A percentile compares a stretch with the other conserved stretches of the same genome.
Evolutionary conservation across 2,888 invertebrate species (phyloP).

Genomic region (Frankliniella fusca): DNA sequence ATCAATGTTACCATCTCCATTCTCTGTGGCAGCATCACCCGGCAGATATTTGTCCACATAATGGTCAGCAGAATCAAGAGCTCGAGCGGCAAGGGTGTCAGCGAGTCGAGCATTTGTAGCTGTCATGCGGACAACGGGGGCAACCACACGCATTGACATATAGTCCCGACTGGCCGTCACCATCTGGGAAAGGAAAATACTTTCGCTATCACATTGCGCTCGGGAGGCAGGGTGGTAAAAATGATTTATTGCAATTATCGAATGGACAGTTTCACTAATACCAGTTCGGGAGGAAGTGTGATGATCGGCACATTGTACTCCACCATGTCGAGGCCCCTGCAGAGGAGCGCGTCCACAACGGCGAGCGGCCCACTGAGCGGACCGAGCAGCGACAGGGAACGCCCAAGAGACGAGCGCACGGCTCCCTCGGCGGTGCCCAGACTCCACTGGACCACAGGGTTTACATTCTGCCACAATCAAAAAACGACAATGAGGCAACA

Average conservation of each 20-base stretch:
- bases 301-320: constrained; percentile 79
- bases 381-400: constrained; percentile 68
- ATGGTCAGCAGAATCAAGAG: constrained; percentile 70
- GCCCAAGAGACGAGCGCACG: constrained; percentile 64
- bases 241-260: background rate
- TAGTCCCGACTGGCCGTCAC: background rate
- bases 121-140: background rate
- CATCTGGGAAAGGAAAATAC: constrained; percentile 47
- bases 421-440: constrained; percentile 71
- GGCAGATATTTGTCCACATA: constrained; percentile 79
- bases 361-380: constrained; percentile 68
- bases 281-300: constrained; percentile 78
- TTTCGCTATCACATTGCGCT: constrained; percentile 64
- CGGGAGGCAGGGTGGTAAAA: too few relatives aligned
- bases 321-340: constrained; percentile 78
- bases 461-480: constrained; percentile 55
- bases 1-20: background rate
- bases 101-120: background rate
- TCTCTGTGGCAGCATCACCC: constrained; percentile 50
- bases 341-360: constrained; percentile 70
- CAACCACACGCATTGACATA: constrained; percentile 7
- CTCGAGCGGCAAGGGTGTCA: constrained; percentile 48
- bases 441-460: constrained; percentile 70
- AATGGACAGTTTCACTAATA: constrained; percentile 45
- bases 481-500: constrained; percentile 15